A percentile compares a stretch with the other conserved stretches of the same genome.
These are phyloP conservation scores for Graphium colonna DNA, from an alignment of 2,888 invertebrate species.

Conservation along the genomic window DNA sequence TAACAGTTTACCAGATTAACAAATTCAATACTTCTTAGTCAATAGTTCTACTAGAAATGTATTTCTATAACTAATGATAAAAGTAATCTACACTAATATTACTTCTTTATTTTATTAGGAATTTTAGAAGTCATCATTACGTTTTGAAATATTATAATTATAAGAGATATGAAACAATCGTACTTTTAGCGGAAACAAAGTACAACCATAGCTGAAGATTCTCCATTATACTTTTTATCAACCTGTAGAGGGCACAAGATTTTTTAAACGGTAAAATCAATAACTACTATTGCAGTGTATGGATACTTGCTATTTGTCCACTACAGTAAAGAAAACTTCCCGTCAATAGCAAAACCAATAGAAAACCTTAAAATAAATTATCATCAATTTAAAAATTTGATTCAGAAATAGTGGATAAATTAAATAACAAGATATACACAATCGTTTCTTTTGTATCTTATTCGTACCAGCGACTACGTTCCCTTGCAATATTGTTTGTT, in stretches of 20 bases:
- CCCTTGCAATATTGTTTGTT: too few species aligned
- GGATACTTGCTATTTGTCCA: too few species aligned
- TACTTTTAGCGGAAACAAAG: constrained; percentile 41
- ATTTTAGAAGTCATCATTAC: neutral
- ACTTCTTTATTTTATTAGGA: constrained; percentile 10
- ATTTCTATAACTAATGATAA: neutral
- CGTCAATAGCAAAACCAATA: too few species aligned
- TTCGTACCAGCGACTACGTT: too few species aligned
- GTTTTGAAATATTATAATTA: neutral
- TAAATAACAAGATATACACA: too few species aligned
- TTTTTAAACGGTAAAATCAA: neutral
- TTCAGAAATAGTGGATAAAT: too few species aligned
- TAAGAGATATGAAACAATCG: constrained; percentile 37
- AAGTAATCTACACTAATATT: constrained; percentile 23
- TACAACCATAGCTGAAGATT: constrained; percentile 24
- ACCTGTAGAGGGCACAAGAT: neutral
- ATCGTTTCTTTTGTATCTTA: too few species aligned
- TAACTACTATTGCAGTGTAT: too few species aligned
- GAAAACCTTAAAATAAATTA: too few species aligned
- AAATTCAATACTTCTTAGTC: constrained; percentile 29
- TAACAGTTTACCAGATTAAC: constrained; percentile 64
- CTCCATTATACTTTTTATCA: neutral
- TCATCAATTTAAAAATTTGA: too few species aligned
- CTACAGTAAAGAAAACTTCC: too few species aligned
- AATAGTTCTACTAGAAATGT: neutral